A percentile compares a stretch with the other conserved stretches of the same genome.
Evolutionary conservation across 2,888 invertebrate genomes (phyloP).

Genomic region (Lasioglossum villosulum): DNA sequence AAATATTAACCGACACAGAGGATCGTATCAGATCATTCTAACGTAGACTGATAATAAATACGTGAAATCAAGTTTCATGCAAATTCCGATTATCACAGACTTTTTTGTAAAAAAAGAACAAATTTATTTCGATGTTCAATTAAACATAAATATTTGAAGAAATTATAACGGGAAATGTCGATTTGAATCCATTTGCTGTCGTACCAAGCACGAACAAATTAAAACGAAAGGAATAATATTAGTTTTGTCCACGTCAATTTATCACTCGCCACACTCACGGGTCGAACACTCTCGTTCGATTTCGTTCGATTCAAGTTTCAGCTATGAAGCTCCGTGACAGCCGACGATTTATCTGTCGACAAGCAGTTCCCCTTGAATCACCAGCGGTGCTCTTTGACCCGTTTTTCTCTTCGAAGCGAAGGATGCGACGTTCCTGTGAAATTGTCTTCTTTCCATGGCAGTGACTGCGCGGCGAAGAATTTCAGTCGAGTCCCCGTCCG

Average conservation of each 20-base stretch:
- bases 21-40: too few relatives aligned
- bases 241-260: background rate
- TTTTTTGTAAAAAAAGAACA: too few relatives aligned
- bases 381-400: background rate
- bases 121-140: too few relatives aligned
- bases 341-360: conserved; percentile 5
- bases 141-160: too few relatives aligned
- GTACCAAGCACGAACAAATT: background rate
- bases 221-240: background rate
- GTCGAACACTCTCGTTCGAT: background rate
- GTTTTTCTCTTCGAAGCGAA: background rate
- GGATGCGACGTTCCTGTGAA: background rate
- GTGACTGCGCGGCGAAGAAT: background rate
- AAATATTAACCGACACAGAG: too few relatives aligned
- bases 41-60: too few relatives aligned
- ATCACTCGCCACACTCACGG: background rate
- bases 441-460: background rate
- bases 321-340: background rate
- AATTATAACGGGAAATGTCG: too few relatives aligned
- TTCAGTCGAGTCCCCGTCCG: background rate
- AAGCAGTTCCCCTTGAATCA: background rate
- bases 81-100: too few relatives aligned
- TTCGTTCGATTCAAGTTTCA: background rate
- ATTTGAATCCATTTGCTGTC: too few relatives aligned
- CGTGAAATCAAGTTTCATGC: too few relatives aligned